Base-by-base conservation (phyloP, 2,113 vertebrate species). In the Gymnarchus niloticus region DNA sequence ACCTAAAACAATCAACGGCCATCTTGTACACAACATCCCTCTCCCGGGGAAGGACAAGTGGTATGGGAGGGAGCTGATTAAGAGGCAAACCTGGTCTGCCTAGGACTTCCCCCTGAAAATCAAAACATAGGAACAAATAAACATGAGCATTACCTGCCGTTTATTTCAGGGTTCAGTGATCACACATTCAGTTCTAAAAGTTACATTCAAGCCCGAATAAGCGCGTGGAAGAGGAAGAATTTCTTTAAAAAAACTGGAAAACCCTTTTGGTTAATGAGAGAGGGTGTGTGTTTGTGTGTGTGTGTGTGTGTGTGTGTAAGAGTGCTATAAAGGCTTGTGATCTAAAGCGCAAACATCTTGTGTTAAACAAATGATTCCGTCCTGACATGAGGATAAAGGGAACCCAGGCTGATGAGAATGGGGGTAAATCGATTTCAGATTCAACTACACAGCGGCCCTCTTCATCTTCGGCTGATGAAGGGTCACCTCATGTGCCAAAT, bases 1-100 rank as follows among this genome's bases (percentile, higher is more conserved):
- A 6, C n/a, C 6, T 59, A 52, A 37, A 57, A 85, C 85, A 82
- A 84, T 86, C 89, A 89, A 78, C 86, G 84, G 77, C 51, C 54
- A 54, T 88, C 82, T 48, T 56, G 84, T 73, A 82, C 87, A 78
- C 76, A 85, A 77, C 57, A 51, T 52, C 49, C 81, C 8, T 37
- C 83, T 80, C 78, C 19, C n/a, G 0, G 51, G 57, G 44, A 59
- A 10, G 17, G 12, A 9, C 33, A 7, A 46, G 77, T 4, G 17
- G 14, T 52, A 12, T 61, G 83, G 48, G 80, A 9, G 80, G 54
- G 14, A 44, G 57, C 37, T 23, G 54, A 59, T 54, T 59, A 57
- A 59, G 54, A 23, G 82, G 82, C 82, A 5, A 28, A 44, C 83
- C 44, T 51, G 57, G 9, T 49, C 57, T 65, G 59, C 44, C 46